Evolutionary conservation across 2,888 invertebrate species (phyloP).

Genomic region (Homarus gammarus): DNA sequence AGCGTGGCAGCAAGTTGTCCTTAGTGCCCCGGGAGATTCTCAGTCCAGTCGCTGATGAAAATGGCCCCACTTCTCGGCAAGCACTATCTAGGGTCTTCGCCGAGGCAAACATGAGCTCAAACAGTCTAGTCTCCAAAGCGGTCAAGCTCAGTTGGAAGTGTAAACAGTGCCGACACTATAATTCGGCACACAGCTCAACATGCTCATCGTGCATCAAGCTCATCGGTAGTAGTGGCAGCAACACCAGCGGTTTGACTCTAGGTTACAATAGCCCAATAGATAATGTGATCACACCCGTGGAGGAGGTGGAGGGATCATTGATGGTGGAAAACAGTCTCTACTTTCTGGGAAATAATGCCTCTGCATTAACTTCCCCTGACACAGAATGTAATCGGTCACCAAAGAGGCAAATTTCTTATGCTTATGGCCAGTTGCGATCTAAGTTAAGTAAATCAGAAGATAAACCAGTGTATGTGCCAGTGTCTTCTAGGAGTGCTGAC

Average conservation of each 20-base stretch:
- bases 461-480: conserved; percentile 25
- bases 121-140: conserved; percentile 62
- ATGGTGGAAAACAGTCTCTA: conserved; percentile 75
- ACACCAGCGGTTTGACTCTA: conserved; percentile 36
- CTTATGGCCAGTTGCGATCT: conserved; percentile 57
- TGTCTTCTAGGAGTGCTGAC: conserved; percentile 33
- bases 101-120: conserved; percentile 72
- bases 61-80: conserved; percentile 61
- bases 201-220: conserved; percentile 75
- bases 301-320: conserved; percentile 75
- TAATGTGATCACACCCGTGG: conserved; percentile 73
- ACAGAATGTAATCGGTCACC: conserved; percentile 67
- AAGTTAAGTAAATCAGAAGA: conserved; percentile 66
- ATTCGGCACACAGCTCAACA: conserved; percentile 73
- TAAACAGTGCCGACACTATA: conserved; percentile 74
- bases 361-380: conserved; percentile 55
- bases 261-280: conserved; percentile 36
- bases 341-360: conserved; percentile 71
- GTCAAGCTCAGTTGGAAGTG: conserved; percentile 76
- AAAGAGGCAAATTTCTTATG: conserved; percentile 56
- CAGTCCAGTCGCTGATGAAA: conserved; percentile 63
- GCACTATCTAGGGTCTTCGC: conserved; percentile 58
- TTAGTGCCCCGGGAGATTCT: conserved; percentile 67
- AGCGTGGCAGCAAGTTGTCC: conserved; percentile 41
- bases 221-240: conserved; percentile 42